Evolutionary conservation across 2,888 invertebrate species (phyloP).

Genomic region (Rutpela maculata): DNA sequence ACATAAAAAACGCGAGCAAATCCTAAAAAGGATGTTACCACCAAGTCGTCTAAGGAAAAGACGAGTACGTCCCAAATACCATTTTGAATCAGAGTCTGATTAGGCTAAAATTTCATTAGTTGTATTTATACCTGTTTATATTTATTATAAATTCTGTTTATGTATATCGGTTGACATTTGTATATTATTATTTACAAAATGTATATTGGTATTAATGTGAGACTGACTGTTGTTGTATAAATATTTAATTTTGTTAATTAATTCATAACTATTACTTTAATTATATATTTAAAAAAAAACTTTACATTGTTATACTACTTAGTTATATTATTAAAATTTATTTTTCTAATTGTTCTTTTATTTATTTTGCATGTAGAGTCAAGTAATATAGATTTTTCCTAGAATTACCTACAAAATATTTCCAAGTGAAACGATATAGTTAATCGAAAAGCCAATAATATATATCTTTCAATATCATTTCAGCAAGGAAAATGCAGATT

Average conservation of each 20-base stretch:
- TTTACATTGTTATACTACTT: not conserved
- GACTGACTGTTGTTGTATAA: not conserved
- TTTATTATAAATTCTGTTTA: too few relatives aligned
- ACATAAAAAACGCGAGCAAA: conserved; percentile 27
- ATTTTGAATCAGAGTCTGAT: not conserved
- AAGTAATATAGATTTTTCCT: too few relatives aligned
- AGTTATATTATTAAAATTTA: not conserved
- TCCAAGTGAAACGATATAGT: too few relatives aligned
- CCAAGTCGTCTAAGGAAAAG: conserved; percentile 22
- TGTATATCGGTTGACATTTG: too few relatives aligned
- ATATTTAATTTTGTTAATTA: not conserved
- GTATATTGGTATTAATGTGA: not conserved
- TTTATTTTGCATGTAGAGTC: too few relatives aligned
- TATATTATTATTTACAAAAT: too few relatives aligned
- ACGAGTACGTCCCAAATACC: not conserved
- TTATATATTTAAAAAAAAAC: not conserved
- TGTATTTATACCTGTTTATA: too few relatives aligned
- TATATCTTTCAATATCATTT: too few relatives aligned
- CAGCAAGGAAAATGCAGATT: too few relatives aligned
- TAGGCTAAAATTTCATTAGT: not conserved
- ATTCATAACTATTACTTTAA: not conserved
- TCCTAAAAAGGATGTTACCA: conserved; percentile 46
- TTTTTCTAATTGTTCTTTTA: too few relatives aligned
- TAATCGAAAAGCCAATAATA: too few relatives aligned
- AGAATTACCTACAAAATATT: too few relatives aligned